phyloP scores from a whole-genome alignment of 2,888 invertebrate genomes.

The Rotaria socialis region DNA sequence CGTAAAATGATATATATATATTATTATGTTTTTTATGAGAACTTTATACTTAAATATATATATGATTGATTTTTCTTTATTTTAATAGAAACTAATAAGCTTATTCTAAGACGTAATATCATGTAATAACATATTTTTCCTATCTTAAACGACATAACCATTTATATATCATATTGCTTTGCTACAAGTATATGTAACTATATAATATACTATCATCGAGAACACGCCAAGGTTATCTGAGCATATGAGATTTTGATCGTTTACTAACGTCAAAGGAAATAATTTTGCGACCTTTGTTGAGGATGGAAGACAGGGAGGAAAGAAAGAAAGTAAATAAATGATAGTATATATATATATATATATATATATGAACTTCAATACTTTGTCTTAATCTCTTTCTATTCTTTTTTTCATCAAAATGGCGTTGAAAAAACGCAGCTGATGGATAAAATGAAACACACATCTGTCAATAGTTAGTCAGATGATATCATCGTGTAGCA shows the following conservation, averaged over 20 bases:
- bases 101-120: neutral
- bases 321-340: neutral
- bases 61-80: neutral
- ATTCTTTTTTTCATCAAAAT: neutral
- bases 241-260: neutral
- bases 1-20: neutral
- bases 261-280: neutral
- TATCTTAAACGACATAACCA: too few species aligned
- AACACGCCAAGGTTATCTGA: neutral
- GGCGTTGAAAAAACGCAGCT: neutral
- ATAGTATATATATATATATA: neutral
- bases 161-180: too few species aligned
- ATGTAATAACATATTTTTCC: too few species aligned
- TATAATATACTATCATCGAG: neutral
- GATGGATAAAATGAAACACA: neutral
- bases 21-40: neutral
- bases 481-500: too few species aligned
- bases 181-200: neutral
- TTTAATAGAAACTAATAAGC: neutral
- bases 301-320: accelerated
- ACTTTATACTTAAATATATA: neutral
- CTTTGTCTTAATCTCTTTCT: neutral
- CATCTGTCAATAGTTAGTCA: too few species aligned
- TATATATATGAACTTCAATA: neutral
- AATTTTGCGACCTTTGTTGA: neutral